Conservation (phyloP, 2,113 vertebrate genomes). For the Canis aureus region DNA sequence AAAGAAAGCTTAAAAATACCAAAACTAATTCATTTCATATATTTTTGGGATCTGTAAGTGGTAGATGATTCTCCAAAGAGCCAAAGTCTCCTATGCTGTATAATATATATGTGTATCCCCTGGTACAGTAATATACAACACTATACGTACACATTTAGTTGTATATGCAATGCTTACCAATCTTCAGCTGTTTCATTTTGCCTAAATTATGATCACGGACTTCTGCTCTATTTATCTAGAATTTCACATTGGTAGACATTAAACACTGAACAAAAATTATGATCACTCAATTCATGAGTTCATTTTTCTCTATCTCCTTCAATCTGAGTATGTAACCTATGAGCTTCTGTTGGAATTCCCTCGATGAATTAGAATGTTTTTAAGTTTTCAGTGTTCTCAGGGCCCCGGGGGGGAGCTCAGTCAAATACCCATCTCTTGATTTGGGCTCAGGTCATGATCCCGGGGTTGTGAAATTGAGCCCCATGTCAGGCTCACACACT, state of each 20-base stretch:
- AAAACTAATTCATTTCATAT: conserved; percentile 3
- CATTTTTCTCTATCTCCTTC: neutral
- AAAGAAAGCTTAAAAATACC: neutral
- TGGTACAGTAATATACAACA: neutral
- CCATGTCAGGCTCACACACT: no score
- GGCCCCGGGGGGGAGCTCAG: no score
- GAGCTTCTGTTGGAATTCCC: neutral
- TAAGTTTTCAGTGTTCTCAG: no score
- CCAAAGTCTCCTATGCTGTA: neutral
- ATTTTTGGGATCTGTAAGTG: neutral
- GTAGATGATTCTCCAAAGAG: neutral
- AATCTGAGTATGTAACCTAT: neutral
- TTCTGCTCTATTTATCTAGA: neutral
- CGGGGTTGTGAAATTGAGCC: no score
- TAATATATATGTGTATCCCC: no score
- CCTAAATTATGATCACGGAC: neutral
- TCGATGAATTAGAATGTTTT: neutral
- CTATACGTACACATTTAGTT: neutral
- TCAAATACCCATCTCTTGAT: no score
- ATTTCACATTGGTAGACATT: neutral
- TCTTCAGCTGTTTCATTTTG: neutral
- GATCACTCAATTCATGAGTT: neutral
- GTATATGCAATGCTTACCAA: neutral
- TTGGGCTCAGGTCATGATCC: no score
- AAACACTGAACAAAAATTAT: neutral